Conservation (phyloP, 2,888 invertebrate genomes). For the Drosophila pseudotalamancana region DNA sequence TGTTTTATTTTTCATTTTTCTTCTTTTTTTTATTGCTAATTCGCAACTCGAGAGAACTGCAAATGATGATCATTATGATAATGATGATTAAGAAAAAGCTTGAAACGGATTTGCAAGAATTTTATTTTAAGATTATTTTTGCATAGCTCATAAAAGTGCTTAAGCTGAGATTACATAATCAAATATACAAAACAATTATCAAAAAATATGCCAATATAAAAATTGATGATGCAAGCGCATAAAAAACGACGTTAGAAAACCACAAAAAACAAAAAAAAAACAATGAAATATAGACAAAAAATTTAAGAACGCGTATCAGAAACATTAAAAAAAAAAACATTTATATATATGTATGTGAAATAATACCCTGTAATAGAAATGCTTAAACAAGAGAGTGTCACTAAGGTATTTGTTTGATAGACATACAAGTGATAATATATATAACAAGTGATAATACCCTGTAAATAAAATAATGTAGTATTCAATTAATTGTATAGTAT, state of each 20-base stretch:
- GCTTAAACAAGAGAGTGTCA: no score
- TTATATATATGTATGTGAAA: neutral
- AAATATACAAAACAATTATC: neutral
- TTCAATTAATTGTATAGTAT: no score
- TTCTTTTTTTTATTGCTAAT: neutral
- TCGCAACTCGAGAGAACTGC: conserved; percentile 14
- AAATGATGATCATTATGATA: conserved; percentile 25
- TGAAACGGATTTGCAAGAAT: conserved; percentile 8
- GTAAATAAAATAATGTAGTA: no score
- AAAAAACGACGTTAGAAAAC: neutral
- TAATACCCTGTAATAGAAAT: neutral
- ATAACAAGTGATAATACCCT: no score
- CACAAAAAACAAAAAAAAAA: neutral
- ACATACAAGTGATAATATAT: no score
- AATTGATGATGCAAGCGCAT: conserved; percentile 29
- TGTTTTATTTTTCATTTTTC: conserved; percentile 1
- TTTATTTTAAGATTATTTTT: conserved; percentile 16
- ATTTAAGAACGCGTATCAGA: neutral
- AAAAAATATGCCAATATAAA: neutral
- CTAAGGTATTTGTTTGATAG: no score
- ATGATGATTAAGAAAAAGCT: conserved; percentile 2
- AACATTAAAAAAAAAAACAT: neutral
- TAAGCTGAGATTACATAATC: conserved; percentile 6
- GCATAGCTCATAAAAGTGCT: conserved; percentile 10
- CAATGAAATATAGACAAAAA: neutral